Base-by-base conservation (phyloP, 2,113 vertebrate species). In the Oreochromis aureus region DNA sequence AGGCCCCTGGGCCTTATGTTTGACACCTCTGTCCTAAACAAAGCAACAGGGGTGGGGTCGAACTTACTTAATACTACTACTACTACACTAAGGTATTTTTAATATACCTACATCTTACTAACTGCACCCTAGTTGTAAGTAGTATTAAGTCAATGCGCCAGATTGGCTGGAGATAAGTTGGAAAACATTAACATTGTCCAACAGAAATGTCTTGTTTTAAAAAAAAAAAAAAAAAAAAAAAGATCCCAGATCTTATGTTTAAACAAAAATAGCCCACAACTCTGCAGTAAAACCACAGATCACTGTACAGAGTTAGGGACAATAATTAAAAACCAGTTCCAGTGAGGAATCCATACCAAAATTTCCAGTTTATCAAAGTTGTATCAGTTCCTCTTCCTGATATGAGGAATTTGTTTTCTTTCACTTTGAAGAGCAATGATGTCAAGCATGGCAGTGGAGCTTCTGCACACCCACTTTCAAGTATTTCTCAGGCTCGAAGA, bases 201-300 rank as follows among this genome's bases (percentile, higher is more conserved):
- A 73, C 69, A 73, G 13, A 30, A 46, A 30, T 16, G 8, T 76
- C 41, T 48, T 18, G 8, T 6, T 48, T 71, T 16, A 7, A 63
- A 6, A 36, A 58, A 34, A 3, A 2, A 1, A 53, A 53, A 34
- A 34, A 34, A 36, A 3, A 2, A 6, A 13, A 30, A 58, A 0
- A 34, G 0, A 15, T 16, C 30, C 58, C 30, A 2, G 30, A 5
- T 32, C 9, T 63, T 76, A 30, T 19, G 41, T 27, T 76, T 44
- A 48, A 76, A 30, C 41, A 73, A 73, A 11, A 73, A 73, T 73
- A 18, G 53, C 19, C 53, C 9, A 22, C 3, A 9, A 54, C 9
- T 54, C 48, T 18, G 16, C 7, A 53, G 1, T 71, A 71, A 71
- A 16, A 71, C 36, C 66, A 71, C n/a, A 71, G 36, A 24, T 16